Evolutionary conservation across 2,797 vertebrate genomes (phyloP), one percentile per base, ranked within the genome.

Genomic region (Silurus aristotelis): DNA sequence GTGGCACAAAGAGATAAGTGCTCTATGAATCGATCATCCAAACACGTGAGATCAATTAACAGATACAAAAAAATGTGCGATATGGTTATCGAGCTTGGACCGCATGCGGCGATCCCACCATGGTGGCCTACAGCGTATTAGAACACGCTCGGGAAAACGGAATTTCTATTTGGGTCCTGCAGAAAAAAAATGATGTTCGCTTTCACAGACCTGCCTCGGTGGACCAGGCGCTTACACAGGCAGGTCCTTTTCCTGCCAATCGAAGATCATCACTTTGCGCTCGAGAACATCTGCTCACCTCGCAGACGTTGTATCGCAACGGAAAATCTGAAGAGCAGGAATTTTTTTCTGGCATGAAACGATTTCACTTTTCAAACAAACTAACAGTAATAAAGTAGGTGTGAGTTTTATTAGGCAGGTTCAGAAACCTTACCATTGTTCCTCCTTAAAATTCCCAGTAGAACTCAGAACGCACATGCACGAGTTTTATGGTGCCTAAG

Each of bases 111-210:
- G 55, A 78, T 8, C 5, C 27, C 19, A 78, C 19, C 5, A 43
- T 43, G 56, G 56, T 22, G 38, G 38, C 17, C 12, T 14, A 19
- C 8, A 22, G 13, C 1, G 61, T 22, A 38, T 60, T 20, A 77
- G 19, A 76, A 77, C 72, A 56, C 58, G 14, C 76, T 60, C 17
- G 13, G 56, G 56, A 78, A 20, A 22, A 56, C 27, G 6, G 25
- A 85, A 90, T 87, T 89, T 86, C 25, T 76, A 80, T 17, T 22
- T 20, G 5, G 82, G 55, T 88, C 84, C 85, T 92, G 70, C 58
- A 89, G 22, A 14, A 22, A 6, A 89, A 72, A 88, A 90, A 88
- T 88, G 19, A 86, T 25, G 55, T 71, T 86, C 90, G 87, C 86
- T 89, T 86, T 90, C 87, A 89, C 84, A 87, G 78, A 84, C 83